Evolutionary conservation across 2,797 vertebrate species (phyloP).

Genomic region (Neosilurus hyrtlii): DNA sequence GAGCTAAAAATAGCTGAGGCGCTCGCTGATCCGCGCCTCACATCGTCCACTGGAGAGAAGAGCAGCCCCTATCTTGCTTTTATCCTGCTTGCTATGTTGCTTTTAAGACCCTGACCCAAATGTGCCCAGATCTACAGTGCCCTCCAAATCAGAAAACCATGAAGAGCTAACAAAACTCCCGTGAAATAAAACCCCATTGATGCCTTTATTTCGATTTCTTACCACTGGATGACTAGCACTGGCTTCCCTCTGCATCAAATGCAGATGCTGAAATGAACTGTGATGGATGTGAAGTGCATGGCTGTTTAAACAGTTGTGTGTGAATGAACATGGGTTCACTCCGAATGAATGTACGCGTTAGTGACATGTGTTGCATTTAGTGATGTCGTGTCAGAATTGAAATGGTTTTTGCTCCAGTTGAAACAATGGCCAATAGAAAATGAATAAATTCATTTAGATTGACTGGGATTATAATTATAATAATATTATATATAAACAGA

Average conservation of each 20-base stretch:
- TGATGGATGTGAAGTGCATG: slow-evolving; percentile 31
- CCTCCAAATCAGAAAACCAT: slow-evolving; percentile 52
- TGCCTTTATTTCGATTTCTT: slow-evolving; percentile 51
- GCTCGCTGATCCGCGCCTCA: slow-evolving; percentile 64
- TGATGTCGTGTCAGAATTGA: not conserved
- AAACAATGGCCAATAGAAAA: not conserved
- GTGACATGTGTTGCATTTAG: not conserved
- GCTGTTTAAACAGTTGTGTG: slow-evolving; percentile 22
- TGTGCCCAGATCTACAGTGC: slow-evolving; percentile 54
- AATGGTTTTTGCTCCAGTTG: not conserved
- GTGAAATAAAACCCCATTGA: slow-evolving; percentile 40
- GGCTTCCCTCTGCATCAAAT: slow-evolving; percentile 35
- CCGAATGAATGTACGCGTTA: slow-evolving; percentile 24
- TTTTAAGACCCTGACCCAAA: slow-evolving; percentile 39
- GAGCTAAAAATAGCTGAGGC: slow-evolving; percentile 73
- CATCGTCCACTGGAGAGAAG: slow-evolving; percentile 56
- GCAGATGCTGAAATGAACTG: slow-evolving; percentile 27
- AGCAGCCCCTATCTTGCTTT: slow-evolving; percentile 15
- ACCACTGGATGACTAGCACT: slow-evolving; percentile 6
- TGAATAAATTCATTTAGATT: not conserved
- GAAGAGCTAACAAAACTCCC: slow-evolving; percentile 55
- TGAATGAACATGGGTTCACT: not conserved
- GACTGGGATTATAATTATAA: not conserved
- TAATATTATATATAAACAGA: not conserved
- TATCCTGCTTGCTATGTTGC: slow-evolving; percentile 38